Base-by-base conservation (phyloP, 2,888 invertebrate genomes). In the Lapara coniferarum region DNA sequence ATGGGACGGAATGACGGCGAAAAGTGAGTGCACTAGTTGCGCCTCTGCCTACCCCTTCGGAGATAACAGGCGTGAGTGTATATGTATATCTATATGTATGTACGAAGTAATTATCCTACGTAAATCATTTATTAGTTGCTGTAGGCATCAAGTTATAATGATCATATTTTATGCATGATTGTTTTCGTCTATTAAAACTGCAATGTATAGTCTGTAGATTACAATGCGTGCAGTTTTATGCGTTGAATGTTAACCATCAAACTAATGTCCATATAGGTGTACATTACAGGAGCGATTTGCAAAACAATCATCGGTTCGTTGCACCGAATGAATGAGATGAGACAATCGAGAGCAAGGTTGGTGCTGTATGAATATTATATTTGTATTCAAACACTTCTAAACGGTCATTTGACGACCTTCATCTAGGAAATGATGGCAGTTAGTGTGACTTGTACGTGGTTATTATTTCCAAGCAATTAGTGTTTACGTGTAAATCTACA, bases 271-370 rank as follows among this genome's bases (percentile, higher is more conserved):
- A 63, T 16, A 59, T 49, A 63, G 63, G 49, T 63, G 63, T 63
- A 63, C 59, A 59, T 59, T 59, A 59, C 59, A 44, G 59, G 19
- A 46, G 73, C 69, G 69, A 70, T 85, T 84, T 78, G 81, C 80
- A 81, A 83, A 84, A 81, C 73, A 74, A 80, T 83, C 75, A 77
- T 73, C 85, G 89, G 87, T 89, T 79, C 76, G 87, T 80, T 89
- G 87, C 88, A 81, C 80, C 72, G 74, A 73, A 76, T 88, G 87
- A 89, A 89, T 87, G 80, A 78, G 80, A 80, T 81, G 82, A 83
- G 80, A 84, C 85, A 85, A 92, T 86, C 80, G 83, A 77, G 92
- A 89, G 78, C 92, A 90, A 92, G 92, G 92, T 85, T 63, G 91
- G 79, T 72, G 52, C 66, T 71, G 68, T 73, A 77, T 76, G 76